Percentiles rank a stretch among this genome's conserved stretches.
Conservation (phyloP, 2,797 vertebrate species). For the Gallinago stenura region DNA sequence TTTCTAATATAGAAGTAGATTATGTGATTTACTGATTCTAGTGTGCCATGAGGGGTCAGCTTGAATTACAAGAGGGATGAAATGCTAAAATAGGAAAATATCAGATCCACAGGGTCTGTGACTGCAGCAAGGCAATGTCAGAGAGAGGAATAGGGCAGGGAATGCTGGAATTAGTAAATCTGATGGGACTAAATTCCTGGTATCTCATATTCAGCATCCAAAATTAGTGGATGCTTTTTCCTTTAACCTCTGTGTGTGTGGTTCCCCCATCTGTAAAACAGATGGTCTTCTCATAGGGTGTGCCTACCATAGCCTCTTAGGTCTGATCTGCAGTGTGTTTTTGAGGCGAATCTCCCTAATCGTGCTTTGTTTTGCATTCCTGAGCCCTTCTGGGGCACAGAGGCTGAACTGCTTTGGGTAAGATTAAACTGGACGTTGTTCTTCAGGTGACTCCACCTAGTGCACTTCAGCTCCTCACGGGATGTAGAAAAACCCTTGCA, state of each 20-base stretch:
- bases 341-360: neutral
- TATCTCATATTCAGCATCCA: neutral
- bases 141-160: neutral
- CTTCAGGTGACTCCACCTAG: neutral
- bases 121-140: neutral
- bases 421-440: neutral
- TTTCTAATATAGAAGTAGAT: neutral
- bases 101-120: neutral
- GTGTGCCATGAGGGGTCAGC: neutral
- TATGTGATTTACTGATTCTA: neutral
- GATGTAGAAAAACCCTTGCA: neutral
- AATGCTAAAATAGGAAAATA: neutral
- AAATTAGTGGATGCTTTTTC: neutral
- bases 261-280: constrained; percentile 6
- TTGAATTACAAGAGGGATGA: neutral
- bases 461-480: accelerated
- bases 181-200: neutral
- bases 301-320: neutral
- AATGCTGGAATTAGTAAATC: neutral
- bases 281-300: neutral
- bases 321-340: neutral
- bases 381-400: neutral
- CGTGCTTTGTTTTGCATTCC: neutral
- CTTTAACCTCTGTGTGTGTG: neutral
- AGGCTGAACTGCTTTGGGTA: neutral